These are phyloP conservation scores for Poecilia picta DNA, from an alignment of 2,797 vertebrate species.

Conservation along the genomic window DNA sequence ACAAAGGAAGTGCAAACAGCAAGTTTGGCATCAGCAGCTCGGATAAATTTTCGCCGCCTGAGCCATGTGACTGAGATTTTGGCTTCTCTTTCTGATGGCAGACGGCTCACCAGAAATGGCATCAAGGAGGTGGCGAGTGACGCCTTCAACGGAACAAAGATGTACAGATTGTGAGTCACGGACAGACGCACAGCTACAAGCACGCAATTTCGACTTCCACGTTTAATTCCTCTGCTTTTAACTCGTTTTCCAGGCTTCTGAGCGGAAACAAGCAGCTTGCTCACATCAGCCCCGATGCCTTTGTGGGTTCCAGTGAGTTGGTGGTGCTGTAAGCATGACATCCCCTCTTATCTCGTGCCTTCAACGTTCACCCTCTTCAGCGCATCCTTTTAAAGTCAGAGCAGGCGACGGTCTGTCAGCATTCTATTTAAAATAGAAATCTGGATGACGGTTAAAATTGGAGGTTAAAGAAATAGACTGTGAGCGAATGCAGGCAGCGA, in stretches of 20 bases:
- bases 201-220: slow-evolving; percentile 14
- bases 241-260: slow-evolving; percentile 65
- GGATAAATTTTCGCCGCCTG: slow-evolving; percentile 38
- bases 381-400: slow-evolving; percentile 29
- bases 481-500: background rate
- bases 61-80: slow-evolving; percentile 54
- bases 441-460: background rate
- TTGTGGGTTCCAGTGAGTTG: slow-evolving; percentile 79
- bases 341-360: slow-evolving; percentile 44
- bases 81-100: slow-evolving; percentile 68
- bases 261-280: slow-evolving; percentile 76
- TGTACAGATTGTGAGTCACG: slow-evolving; percentile 81
- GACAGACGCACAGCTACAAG: slow-evolving; percentile 36
- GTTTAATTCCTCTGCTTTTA: slow-evolving; percentile 25
- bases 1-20: slow-evolving; percentile 28
- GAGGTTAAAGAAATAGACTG: background rate
- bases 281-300: slow-evolving; percentile 77
- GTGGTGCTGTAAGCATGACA: slow-evolving; percentile 81
- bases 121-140: slow-evolving; percentile 79
- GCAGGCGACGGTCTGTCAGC: background rate
- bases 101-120: slow-evolving; percentile 82
- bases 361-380: slow-evolving; percentile 52
- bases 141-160: slow-evolving; percentile 83
- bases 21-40: slow-evolving; percentile 37
- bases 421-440: slow-evolving; percentile 2